Evolutionary conservation across 2,888 invertebrate species (phyloP), one percentile per base, ranked within the genome.

Genomic region (Heliconius hortense): DNA sequence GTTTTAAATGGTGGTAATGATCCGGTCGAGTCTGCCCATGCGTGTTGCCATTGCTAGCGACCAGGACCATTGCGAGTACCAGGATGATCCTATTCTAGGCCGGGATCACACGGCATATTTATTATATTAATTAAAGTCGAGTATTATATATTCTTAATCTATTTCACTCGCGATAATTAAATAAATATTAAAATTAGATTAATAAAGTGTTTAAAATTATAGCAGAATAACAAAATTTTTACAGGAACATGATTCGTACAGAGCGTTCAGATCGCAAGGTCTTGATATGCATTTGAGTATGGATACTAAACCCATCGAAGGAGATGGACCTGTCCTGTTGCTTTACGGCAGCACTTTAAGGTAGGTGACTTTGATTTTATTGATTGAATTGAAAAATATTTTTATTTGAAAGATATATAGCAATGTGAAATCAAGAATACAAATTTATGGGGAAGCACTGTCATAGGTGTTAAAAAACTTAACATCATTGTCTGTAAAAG

Each of bases 311-410:
- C 84, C 94, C 74, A 83, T 90, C 84, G 84, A 95, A 89, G 86
- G 91, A 86, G 86, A 93, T 82, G 96, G 95, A 39, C 97, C 97
- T 0, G 95, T 97, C 76, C 95, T 98, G 4, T 94, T 98, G 4
- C 94, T 99, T 0, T 99, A 98, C 85, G 98, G 99, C 71, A 98
- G 98, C 84, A 99, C 99, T 0, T 93, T 99, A 43, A 95, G 97
- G 92, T 95, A 4, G 24, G 39, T 15, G 10, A 35, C 31, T 11
- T 35, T 10, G 11, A 4, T 15, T 15, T 26, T 15, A 15, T 62
- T 28, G 15, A 13, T 15, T 62, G n/a, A n/a, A n/a, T n/a, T 35
- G 10, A 35, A 10, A 10, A 10, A 35, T 10, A 35, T 15, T 43
- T 15, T 43, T 15, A 43, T 43, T 43, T 43, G 43, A 35, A 1